Conservation (phyloP, 2,797 vertebrate genomes). For the Halcyon badia region DNA sequence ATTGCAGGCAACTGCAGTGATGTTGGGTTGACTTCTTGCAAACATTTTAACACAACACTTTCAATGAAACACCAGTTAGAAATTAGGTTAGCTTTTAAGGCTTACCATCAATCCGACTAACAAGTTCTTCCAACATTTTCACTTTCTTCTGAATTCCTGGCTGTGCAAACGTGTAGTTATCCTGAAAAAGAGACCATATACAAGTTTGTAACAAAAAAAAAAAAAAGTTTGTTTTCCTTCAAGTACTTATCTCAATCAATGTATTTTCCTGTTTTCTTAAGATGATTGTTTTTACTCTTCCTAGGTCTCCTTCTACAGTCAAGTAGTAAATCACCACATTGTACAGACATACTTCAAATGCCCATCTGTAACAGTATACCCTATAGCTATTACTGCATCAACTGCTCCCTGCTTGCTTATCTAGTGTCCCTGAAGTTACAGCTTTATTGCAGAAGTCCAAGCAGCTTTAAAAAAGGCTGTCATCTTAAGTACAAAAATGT, state of each 20-base stretch:
- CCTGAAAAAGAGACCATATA: conserved; percentile 76
- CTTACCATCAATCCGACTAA: conserved; percentile 97
- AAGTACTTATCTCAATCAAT: background rate
- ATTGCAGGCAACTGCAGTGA: background rate
- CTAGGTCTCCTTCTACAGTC: background rate
- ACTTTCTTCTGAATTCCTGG: conserved; percentile 98
- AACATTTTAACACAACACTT: conserved; percentile 1
- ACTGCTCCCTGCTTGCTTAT: background rate
- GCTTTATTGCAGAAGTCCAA: background rate
- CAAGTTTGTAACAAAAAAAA: background rate
- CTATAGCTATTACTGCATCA: background rate
- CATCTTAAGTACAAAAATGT: background rate
- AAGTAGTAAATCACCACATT: background rate
- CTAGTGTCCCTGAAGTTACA: background rate
- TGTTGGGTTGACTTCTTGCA: background rate
- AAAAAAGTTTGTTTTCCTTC: background rate
- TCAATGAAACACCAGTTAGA: background rate
- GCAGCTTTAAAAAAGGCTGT: background rate
- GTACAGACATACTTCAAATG: background rate
- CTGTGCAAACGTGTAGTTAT: conserved; percentile 96
- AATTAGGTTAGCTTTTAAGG: conserved; percentile 22
- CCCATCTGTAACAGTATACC: background rate
- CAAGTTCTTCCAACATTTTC: conserved; percentile 92
- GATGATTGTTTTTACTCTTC: background rate
- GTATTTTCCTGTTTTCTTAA: background rate